A percentile compares a stretch with the other conserved stretches of the same genome.
phyloP scores from a whole-genome alignment of 2,888 invertebrate genomes.

The Protonemura montana region DNA sequence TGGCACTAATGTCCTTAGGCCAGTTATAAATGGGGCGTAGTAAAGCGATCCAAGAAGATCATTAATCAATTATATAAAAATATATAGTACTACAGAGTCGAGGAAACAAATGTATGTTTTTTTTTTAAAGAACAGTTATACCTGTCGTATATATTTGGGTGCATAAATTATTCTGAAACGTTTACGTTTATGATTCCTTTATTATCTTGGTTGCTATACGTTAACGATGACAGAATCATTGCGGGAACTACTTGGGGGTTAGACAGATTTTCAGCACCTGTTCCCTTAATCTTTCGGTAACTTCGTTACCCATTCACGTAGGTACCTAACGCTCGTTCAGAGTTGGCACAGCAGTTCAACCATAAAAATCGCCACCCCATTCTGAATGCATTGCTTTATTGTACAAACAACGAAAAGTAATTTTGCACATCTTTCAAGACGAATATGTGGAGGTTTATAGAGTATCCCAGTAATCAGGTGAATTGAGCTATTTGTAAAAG shows the following conservation, averaged over 20 bases:
- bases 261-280: neutral
- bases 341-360: too few relatives aligned
- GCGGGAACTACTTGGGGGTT: neutral
- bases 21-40: conserved; percentile 31
- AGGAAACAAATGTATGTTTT: conserved; percentile 20
- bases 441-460: too few relatives aligned
- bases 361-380: neutral
- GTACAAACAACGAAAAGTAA: too few relatives aligned
- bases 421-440: too few relatives aligned
- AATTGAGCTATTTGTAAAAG: too few relatives aligned
- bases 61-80: conserved; percentile 35
- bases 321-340: too few relatives aligned
- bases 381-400: too few relatives aligned
- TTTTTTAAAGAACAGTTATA: conserved; percentile 20
- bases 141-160: neutral
- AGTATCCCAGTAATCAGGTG: too few relatives aligned
- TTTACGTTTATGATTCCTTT: conserved; percentile 39
- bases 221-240: conserved; percentile 21
- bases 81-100: neutral
- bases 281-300: neutral
- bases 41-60: conserved; percentile 15
- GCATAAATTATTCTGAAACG: conserved; percentile 26
- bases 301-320: neutral
- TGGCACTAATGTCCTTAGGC: conserved; percentile 37
- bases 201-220: neutral